Base-by-base conservation (phyloP, 2,888 invertebrate species). In the Archaeoteleia sp. region DNA sequence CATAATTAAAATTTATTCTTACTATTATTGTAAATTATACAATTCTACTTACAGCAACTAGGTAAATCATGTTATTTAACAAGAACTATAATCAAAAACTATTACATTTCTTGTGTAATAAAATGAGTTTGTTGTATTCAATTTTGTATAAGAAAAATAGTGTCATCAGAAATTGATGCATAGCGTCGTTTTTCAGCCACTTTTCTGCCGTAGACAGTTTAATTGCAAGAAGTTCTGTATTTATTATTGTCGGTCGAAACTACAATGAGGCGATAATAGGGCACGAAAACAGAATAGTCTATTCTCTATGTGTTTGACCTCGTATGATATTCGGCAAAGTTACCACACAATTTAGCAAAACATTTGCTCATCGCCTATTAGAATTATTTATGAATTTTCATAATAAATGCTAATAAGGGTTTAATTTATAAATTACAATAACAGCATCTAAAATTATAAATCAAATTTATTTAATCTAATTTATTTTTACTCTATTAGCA, bases 151-250 rank as follows among this genome's bases (percentile, higher is more conserved):
- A 32, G 14, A 32, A 8, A 8, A 13, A 4, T 14, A 35, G 15
- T 2, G 35, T 3, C 10, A 35, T 35, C 15, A 9, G 34, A 34
- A 34, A 7, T 34, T 23, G 30, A 12, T 45, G n/a, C 29, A 12
- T 20, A 34, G 3, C n/a, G n/a, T n/a, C n/a, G 20, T n/a, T 23
- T 46, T 46, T 34, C 13, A 46, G 15, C 13, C 23, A 35, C 32
- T 46, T 25, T 23, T 27, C 35, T 48, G 25, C 6, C 27, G 13
- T 15, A 25, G 27, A 49, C 29, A 39, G 35, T 49, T 53, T 53
- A 53, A 53, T 53, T 42, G 42, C 42, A 34, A 53, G 34, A 42
- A 53, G 32, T 32, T 53, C 40, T 42, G 32, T 32, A 42, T 53
- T 53, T 53, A 34, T 53, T 34, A 42, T 32, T 53, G 40, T 42